Base-by-base conservation (phyloP, 1,140 invertebrate genomes). In the Trichoplusia ni region DNA sequence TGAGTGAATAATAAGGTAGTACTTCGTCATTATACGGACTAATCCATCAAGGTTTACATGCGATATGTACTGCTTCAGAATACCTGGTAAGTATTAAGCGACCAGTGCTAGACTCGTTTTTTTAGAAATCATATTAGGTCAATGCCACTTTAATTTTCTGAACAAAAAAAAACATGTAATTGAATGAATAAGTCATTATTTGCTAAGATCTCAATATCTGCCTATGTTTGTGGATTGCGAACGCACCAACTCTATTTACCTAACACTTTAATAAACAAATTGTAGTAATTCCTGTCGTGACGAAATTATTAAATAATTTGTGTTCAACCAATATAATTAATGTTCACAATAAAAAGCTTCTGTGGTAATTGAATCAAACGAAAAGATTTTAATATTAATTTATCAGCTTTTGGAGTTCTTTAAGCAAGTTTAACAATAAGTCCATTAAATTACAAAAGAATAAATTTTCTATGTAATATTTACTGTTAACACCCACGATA, bases 21-120 rank as follows among this genome's bases (percentile, higher is more conserved):
- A 31, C 38, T 31, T 58, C 25, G 38, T 58, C 27, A 40, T 58
- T 44, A 23, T 37, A 14, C 13, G 4, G 31, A 29, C 58, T 16
- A 60, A 60, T 60, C 58, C 58, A 60, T 60, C 58, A 60, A 60
- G 29, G 35, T 47, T 60, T 25, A 47, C 58, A 60, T 60, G 58
- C 31, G 42, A 46, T 46, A 46, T 5, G 14, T 40, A 46, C 27
- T 46, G n/a, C n/a, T n/a, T n/a, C n/a, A n/a, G n/a, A n/a, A n/a
- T n/a, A n/a, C n/a, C n/a, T n/a, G n/a, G n/a, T n/a, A n/a, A n/a
- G n/a, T n/a, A n/a, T n/a, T n/a, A n/a, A n/a, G n/a, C n/a, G n/a
- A n/a, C n/a, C n/a, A n/a, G n/a, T n/a, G n/a, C n/a, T n/a, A n/a
- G n/a, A n/a, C n/a, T n/a, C 14, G 14, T 18, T 40, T 40, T 40